phyloP scores from a whole-genome alignment of 1,140 invertebrate genomes.

The Sinella curviseta region DNA sequence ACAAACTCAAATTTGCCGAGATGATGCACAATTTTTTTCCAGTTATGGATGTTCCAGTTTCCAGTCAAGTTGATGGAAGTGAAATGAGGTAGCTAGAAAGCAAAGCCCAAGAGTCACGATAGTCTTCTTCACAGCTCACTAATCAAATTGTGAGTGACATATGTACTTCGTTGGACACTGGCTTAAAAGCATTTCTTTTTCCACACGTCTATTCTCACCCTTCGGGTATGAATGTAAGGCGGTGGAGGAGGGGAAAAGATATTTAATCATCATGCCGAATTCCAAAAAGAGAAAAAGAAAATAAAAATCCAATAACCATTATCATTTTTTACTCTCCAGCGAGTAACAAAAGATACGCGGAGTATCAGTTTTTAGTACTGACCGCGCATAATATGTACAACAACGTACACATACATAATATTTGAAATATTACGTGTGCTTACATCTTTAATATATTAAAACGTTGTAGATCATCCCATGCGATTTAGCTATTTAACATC shows the following conservation, averaged over 20 bases:
- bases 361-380: no score
- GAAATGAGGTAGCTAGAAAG: background rate
- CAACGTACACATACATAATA: background rate
- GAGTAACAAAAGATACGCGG: background rate
- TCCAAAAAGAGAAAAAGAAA: background rate
- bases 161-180: background rate
- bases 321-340: background rate
- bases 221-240: background rate
- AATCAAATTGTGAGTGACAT: slow-evolving; percentile 4
- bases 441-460: no score
- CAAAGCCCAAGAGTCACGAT: background rate
- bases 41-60: no score
- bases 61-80: background rate
- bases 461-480: no score
- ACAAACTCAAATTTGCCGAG: no score
- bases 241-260: background rate
- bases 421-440: no score
- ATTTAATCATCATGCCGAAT: background rate
- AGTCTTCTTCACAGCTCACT: slow-evolving; percentile 8
- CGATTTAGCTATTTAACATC: background rate
- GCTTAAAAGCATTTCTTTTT: background rate
- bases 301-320: background rate
- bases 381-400: no score
- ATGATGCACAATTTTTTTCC: no score
- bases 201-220: background rate